Evolutionary conservation across 2,113 vertebrate species (phyloP).

Genomic region (Entelurus aequoreus): DNA sequence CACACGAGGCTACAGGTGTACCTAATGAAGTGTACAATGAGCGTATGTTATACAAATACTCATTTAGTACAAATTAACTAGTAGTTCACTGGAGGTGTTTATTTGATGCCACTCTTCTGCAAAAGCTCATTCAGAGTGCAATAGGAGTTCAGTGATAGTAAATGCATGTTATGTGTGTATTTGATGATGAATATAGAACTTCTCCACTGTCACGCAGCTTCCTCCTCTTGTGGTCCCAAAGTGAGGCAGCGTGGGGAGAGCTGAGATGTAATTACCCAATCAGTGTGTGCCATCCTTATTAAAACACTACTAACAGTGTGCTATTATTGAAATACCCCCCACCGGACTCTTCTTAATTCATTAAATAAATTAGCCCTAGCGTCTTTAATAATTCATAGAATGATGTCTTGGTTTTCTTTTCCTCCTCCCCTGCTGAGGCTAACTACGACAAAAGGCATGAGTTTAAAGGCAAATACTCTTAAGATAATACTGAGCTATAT

Average conservation of each 20-base stretch:
- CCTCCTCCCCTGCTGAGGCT: conserved; percentile 45
- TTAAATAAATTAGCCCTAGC: conserved; percentile 82
- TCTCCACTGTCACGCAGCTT: conserved; percentile 50
- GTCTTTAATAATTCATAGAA: conserved; percentile 82
- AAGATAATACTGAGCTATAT: conserved; percentile 33
- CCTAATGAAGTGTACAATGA: too few species aligned
- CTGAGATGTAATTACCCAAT: conserved; percentile 80
- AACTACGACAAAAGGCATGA: conserved; percentile 42
- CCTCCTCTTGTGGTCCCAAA: conserved; percentile 50
- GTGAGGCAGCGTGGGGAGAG: conserved; percentile 62
- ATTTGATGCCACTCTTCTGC: conserved; percentile 30
- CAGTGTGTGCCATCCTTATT: conserved; percentile 79
- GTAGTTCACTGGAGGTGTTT: conserved; percentile 25
- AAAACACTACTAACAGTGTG: conserved; percentile 82
- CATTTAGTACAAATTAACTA: conserved; percentile 1
- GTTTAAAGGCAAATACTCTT: conserved; percentile 16
- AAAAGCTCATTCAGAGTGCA: conserved; percentile 41
- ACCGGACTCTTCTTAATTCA: conserved; percentile 84
- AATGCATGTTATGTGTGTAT: conserved; percentile 45
- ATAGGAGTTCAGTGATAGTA: conserved; percentile 37
- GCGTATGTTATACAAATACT: conserved; percentile 5
- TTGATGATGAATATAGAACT: conserved; percentile 61
- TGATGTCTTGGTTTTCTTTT: conserved; percentile 49
- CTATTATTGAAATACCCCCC: conserved; percentile 88
- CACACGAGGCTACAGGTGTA: background rate